A percentile compares a stretch with the other conserved stretches of the same genome.
These are phyloP conservation scores for Frankliniella fusca DNA, from an alignment of 2,888 invertebrate species.

Conservation along the genomic window DNA sequence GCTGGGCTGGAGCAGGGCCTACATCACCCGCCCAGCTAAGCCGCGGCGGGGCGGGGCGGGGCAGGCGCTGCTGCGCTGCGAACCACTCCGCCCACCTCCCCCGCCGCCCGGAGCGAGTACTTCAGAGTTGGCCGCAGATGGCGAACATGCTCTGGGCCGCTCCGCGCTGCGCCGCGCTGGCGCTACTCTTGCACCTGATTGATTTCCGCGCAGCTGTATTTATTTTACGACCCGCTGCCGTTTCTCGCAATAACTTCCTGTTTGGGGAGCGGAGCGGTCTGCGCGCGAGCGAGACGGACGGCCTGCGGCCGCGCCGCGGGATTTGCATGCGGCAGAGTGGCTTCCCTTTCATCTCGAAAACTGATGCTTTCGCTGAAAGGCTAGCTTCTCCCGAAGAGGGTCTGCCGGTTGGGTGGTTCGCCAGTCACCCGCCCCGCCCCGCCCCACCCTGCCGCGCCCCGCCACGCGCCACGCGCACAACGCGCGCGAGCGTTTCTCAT, in stretches of 20 bases:
- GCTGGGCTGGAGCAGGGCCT: not conserved
- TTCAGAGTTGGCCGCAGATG: too few relatives aligned
- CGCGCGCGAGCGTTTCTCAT: slow-evolving; percentile 16
- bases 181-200: too few relatives aligned
- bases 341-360: slow-evolving; percentile 17
- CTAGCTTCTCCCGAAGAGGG: not conserved
- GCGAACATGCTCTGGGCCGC: too few relatives aligned
- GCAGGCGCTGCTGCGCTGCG: not conserved
- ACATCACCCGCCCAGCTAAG: not conserved
- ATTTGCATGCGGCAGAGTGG: not conserved
- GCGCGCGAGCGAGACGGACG: too few relatives aligned
- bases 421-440: not conserved
- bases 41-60: not conserved
- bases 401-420: not conserved
- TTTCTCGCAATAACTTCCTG: too few relatives aligned
- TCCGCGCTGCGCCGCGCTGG: too few relatives aligned
- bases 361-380: slow-evolving; percentile 8
- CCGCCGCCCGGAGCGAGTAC: not conserved
- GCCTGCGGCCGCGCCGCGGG: not conserved
- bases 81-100: too few relatives aligned
- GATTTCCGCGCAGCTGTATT: too few relatives aligned
- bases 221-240: too few relatives aligned
- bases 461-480: not conserved
- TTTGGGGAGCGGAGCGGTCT: too few relatives aligned
- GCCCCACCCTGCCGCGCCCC: not conserved